Evolutionary conservation across 1,140 invertebrate genomes (phyloP), one percentile per base, ranked within the genome.

Genomic region (Lordiphosa collinella): DNA sequence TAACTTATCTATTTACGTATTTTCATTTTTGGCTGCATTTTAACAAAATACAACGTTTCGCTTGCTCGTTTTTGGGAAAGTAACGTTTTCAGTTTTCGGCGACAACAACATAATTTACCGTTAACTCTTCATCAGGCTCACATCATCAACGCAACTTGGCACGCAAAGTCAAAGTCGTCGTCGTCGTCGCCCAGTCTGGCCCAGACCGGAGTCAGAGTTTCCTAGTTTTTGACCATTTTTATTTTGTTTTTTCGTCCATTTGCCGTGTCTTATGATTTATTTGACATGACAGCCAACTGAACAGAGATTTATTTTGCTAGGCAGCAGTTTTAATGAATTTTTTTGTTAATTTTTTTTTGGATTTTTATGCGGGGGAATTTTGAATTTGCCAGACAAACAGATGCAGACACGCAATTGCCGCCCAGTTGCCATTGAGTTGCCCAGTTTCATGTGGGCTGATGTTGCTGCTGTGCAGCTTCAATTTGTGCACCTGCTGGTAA

Each of bases 101-200:
- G 59, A 74, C 75, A 79, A 82, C 70, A 79, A 73, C 75, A 82
- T 74, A 80, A 80, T 79, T 74, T 74, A 79, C 75, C 53, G 76
- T 66, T 75, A 79, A 65, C 74, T 75, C 64, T 74, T 80, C 74
- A 80, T 79, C 64, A 66, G 25, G 41, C 54, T 48, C 43, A 50
- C 50, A 29, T 29, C 25, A 29, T 29, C 25, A 54, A 55, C 69
- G 52, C 54, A 71, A 72, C 54, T 58, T 16, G 47, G 62, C 73
- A 76, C 73, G 73, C 73, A 76, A 65, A 62, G 40, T 53, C 32
- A 62, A 57, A 57, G 22, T 11, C 18, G 40, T 46, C 16, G 55
- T 37, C 8, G 44, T 14, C 25, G 47, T 49, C 32, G 47, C 47
- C 16, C 47, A 35, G 47, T 49, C 46, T 49, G 32, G 46, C 31